Base-by-base conservation (phyloP, 1,140 invertebrate genomes). In the Trachelipus rathkii region DNA sequence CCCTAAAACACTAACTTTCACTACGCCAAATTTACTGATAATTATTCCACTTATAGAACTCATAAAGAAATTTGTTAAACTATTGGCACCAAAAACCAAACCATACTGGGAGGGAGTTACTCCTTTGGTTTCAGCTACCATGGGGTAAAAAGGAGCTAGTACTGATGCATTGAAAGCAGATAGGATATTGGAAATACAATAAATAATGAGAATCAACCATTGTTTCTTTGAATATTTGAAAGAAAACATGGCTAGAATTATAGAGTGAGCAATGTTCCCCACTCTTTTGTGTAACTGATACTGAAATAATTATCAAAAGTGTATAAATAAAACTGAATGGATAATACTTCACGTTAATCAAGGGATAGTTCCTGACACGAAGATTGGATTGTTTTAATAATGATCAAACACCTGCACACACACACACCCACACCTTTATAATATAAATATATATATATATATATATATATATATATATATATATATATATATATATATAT, bases 131-230 rank as follows among this genome's bases (percentile, higher is more conserved):
- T 74, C 73, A 13, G 73, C 73, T 67, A 24, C 73, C 33, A 21
- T 50, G 11, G 73, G 73, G 43, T 74, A 74, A 67, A 74, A 74
- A 10, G 73, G 73, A 23, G 73, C 73, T 44, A 60, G 73, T 19
- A 74, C 43, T 3, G 73, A 74, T 9, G 44, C 21, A 15, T 53
- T 60, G 10, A 74, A 11, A 8, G 50, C 73, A 44, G 43, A 44
- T 43, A 45, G 66, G n/a, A 74, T 60, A 66, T 74, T 53, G 24
- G 73, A 45, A 4, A 74, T 43, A 7, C 23, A 53, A 9, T 60
- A 60, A 15, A 74, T 74, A 10, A 74, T 44, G 21, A 74, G 53
- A 1, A 53, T 74, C 7, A 67, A 45, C 0, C 45, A 67, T 44
- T 74, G 73, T 21, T 53, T n/a, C 21, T 67, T 74, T 60, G 73